A percentile compares a stretch with the other conserved stretches of the same genome.
These are phyloP conservation scores for Dolomedes plantarius DNA, from an alignment of 2,888 invertebrate species.

Conservation along the genomic window DNA sequence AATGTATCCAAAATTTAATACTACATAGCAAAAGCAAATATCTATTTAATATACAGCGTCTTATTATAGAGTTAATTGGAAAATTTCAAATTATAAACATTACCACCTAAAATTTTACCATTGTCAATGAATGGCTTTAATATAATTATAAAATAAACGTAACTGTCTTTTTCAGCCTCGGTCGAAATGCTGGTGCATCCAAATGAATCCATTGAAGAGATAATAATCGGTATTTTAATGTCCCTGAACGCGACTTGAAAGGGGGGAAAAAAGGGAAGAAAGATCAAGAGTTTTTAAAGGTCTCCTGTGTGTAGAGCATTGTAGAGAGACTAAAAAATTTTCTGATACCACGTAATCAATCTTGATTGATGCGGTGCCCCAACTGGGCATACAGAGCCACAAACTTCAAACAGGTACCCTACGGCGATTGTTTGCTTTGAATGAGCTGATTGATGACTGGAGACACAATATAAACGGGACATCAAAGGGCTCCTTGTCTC, in stretches of 20 bases:
- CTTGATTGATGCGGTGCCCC: slow-evolving; percentile 58
- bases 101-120: no score
- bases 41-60: no score
- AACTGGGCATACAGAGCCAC: slow-evolving; percentile 42
- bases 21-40: no score
- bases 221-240: background rate
- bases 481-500: slow-evolving; percentile 52
- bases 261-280: background rate
- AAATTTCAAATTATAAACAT: no score
- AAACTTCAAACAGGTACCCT: slow-evolving; percentile 65
- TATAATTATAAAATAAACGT: no score
- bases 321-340: slow-evolving; percentile 33
- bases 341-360: slow-evolving; percentile 53
- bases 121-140: no score
- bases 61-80: no score
- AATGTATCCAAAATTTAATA: no score
- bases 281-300: background rate
- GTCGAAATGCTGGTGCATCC: no score
- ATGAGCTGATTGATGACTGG: slow-evolving; percentile 61
- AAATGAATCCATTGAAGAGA: background rate
- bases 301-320: slow-evolving; percentile 7
- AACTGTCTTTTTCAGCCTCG: no score
- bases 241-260: background rate
- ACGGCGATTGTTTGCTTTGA: slow-evolving; percentile 65
- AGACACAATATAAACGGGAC: slow-evolving; percentile 59